Percentiles rank a stretch among this genome's conserved stretches.
phyloP scores from a whole-genome alignment of 2,888 invertebrate genomes.

The Leptopilina drosophilae region DNA sequence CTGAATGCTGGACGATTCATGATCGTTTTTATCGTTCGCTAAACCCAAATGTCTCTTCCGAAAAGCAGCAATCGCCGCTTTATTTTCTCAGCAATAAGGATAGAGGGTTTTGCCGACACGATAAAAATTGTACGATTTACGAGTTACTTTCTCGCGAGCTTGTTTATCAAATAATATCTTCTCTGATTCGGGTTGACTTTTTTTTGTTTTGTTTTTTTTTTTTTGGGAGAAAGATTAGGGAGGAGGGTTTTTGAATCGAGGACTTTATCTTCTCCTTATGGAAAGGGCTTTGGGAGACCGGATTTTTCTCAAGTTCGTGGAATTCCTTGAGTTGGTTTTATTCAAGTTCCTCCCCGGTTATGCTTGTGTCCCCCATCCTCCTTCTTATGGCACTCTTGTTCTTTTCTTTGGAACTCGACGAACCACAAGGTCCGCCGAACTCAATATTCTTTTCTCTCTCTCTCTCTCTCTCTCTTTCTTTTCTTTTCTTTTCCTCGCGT shows the following conservation, averaged over 20 bases:
- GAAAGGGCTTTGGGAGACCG: constrained; percentile 53
- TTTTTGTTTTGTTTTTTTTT: neutral
- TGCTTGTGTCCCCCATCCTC: constrained; percentile 47
- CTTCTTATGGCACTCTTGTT: constrained; percentile 29
- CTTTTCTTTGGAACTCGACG: constrained; percentile 45
- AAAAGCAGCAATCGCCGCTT: neutral
- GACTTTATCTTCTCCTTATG: constrained; percentile 58
- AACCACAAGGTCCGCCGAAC: constrained; percentile 54
- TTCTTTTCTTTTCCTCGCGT: constrained; percentile 49
- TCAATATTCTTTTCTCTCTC: constrained; percentile 40
- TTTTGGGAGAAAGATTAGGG: neutral
- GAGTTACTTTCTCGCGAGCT: constrained; percentile 36
- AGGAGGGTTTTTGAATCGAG: constrained; percentile 14
- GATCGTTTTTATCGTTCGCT: constrained; percentile 37
- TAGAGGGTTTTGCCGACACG: neutral
- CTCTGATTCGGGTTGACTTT: neutral
- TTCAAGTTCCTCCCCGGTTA: constrained; percentile 54
- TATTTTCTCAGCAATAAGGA: neutral
- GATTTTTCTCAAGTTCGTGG: constrained; percentile 68
- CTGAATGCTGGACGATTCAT: constrained; percentile 26
- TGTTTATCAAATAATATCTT: constrained; percentile 37
- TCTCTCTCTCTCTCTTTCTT: neutral
- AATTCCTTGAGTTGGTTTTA: constrained; percentile 60
- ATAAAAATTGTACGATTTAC: constrained; percentile 41
- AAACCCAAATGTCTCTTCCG: neutral